These are phyloP conservation scores for Phlogophora meticulosa DNA, from an alignment of 2,888 invertebrate genomes.

Conservation along the genomic window DNA sequence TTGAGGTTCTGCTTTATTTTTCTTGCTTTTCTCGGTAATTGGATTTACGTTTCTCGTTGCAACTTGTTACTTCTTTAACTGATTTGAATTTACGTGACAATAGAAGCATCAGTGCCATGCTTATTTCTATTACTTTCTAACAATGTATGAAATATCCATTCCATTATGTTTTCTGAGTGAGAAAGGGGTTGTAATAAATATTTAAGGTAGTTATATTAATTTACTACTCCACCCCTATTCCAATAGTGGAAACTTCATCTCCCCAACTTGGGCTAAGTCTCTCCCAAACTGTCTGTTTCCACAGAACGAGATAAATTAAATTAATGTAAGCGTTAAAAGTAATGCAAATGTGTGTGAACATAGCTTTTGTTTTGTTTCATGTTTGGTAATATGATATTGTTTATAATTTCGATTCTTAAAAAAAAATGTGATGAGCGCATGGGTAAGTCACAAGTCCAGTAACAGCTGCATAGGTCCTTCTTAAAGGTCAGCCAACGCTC, in stretches of 20 bases:
- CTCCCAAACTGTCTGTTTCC: conserved; percentile 73
- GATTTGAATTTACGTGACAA: not conserved
- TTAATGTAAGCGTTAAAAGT: conserved; percentile 72
- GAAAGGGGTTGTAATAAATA: conserved; percentile 58
- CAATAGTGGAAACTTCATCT: conserved; percentile 68
- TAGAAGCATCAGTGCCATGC: too few relatives aligned
- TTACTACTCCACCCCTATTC: conserved; percentile 65
- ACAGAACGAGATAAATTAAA: conserved; percentile 78
- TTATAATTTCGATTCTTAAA: too few relatives aligned
- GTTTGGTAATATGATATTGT: too few relatives aligned
- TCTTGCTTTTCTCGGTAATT: not conserved
- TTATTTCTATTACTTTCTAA: not conserved
- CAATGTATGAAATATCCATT: conserved; percentile 26
- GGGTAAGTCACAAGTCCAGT: too few relatives aligned
- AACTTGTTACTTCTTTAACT: not conserved
- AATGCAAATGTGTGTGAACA: conserved; percentile 26
- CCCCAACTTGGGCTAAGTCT: conserved; percentile 69
- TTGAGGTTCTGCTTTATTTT: conserved; percentile 2
- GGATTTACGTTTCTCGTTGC: not conserved
- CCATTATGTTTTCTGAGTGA: conserved; percentile 22
- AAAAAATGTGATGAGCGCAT: too few relatives aligned
- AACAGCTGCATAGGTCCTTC: too few relatives aligned
- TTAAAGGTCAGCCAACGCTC: too few relatives aligned
- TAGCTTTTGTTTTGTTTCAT: not conserved
- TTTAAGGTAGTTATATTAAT: conserved; percentile 65